These are phyloP conservation scores for Yasuhikotakia modesta DNA, from an alignment of 2,797 vertebrate genomes.

Conservation along the genomic window DNA sequence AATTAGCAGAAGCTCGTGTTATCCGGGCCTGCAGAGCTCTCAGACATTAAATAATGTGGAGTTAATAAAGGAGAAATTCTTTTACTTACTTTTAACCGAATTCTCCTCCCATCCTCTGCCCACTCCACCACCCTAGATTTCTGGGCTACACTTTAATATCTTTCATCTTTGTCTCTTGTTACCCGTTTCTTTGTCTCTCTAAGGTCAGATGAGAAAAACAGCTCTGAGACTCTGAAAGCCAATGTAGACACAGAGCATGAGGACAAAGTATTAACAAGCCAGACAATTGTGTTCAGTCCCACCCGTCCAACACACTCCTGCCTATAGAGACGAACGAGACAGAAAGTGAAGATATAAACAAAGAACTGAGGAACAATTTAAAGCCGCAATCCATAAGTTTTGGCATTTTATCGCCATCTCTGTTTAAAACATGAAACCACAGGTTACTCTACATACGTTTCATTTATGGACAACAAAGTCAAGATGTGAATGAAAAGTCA, in stretches of 20 bases:
- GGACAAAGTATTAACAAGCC: slow-evolving; percentile 47
- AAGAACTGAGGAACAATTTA: no score
- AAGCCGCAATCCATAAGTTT: no score
- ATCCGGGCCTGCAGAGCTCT: slow-evolving; percentile 61
- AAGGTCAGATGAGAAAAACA: slow-evolving; percentile 52
- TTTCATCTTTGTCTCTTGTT: slow-evolving; percentile 37
- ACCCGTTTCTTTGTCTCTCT: slow-evolving; percentile 28
- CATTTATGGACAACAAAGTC: slow-evolving; percentile 55
- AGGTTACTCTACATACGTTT: no score
- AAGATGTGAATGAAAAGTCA: background rate
- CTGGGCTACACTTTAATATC: slow-evolving; percentile 1
- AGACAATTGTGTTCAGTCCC: slow-evolving; percentile 26
- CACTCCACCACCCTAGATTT: background rate
- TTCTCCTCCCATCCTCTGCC: slow-evolving; percentile 24
- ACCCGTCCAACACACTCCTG: slow-evolving; percentile 3
- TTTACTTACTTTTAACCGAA: background rate
- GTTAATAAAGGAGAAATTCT: slow-evolving; percentile 46
- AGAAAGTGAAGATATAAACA: slow-evolving; percentile 34
- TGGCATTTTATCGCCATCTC: no score
- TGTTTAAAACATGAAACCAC: no score
- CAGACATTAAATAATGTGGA: slow-evolving; percentile 75
- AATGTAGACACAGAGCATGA: slow-evolving; percentile 37
- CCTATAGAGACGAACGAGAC: slow-evolving; percentile 16
- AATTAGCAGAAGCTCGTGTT: slow-evolving; percentile 68
- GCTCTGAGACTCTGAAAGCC: slow-evolving; percentile 32